These are phyloP conservation scores for Hirudo medicinalis DNA, from an alignment of 1,140 invertebrate genomes.

Conservation along the genomic window DNA sequence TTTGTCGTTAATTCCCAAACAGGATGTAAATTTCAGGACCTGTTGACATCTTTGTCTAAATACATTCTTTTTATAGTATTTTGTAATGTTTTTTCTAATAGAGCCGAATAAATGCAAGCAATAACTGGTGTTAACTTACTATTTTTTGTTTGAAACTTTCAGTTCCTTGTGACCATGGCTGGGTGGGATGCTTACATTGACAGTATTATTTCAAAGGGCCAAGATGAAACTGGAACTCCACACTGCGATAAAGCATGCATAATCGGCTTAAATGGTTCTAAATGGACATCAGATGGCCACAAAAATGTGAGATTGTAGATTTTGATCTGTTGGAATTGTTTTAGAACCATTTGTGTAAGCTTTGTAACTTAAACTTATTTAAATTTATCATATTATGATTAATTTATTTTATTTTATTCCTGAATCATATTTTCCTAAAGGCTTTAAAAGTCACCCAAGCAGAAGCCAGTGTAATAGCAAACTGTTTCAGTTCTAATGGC, in stretches of 20 bases:
- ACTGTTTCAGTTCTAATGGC: constrained; percentile 12
- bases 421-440: neutral
- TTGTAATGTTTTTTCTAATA: neutral
- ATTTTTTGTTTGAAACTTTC: neutral
- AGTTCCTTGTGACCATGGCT: constrained; percentile 8
- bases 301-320: neutral
- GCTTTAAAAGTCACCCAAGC: constrained; percentile 14
- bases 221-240: constrained; percentile 7
- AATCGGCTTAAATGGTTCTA: constrained; percentile 17
- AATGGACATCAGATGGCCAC: constrained; percentile 16
- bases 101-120: neutral
- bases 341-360: no score
- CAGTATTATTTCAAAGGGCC: constrained; percentile 8
- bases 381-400: neutral
- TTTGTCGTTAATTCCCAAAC: neutral
- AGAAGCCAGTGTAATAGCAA: constrained; percentile 15
- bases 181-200: constrained; percentile 21
- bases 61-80: neutral
- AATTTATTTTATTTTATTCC: neutral
- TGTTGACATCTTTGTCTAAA: neutral
- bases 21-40: neutral
- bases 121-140: neutral
- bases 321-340: neutral
- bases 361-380: neutral
- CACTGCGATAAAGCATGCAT: constrained; percentile 19